Conservation (phyloP, 1,140 invertebrate genomes). For the Aradophagus sp. region DNA sequence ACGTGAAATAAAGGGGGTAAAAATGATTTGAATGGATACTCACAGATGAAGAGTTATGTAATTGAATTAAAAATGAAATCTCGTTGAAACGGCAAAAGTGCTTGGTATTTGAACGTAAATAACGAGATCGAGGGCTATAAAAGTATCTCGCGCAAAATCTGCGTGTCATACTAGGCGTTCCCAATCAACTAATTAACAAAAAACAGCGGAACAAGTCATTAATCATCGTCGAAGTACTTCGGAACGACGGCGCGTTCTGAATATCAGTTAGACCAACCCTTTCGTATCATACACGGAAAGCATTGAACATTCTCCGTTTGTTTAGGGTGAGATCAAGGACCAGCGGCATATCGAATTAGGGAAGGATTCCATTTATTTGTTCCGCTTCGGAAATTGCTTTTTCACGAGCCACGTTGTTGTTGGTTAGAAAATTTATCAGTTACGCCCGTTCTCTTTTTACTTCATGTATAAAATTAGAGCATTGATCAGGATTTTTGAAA, state of each 20-base stretch:
- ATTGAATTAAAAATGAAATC: slow-evolving; percentile 32
- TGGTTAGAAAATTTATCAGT: slow-evolving; percentile 32
- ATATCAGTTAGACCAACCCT: slow-evolving; percentile 69
- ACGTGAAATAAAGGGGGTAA: too few species aligned
- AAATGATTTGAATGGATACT: too few species aligned
- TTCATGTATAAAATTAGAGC: too few species aligned
- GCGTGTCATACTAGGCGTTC: slow-evolving; percentile 71
- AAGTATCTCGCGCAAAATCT: slow-evolving; percentile 64
- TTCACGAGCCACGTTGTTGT: slow-evolving; percentile 29
- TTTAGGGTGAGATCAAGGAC: slow-evolving; percentile 49
- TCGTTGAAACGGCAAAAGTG: slow-evolving; percentile 19
- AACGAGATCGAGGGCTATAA: slow-evolving; percentile 45
- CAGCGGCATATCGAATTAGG: slow-evolving; percentile 41
- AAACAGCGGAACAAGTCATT: slow-evolving; percentile 67
- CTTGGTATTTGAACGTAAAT: slow-evolving; percentile 45
- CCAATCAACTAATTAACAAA: slow-evolving; percentile 73
- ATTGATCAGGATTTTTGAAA: too few species aligned
- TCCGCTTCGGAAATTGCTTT: slow-evolving; percentile 48
- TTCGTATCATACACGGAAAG: slow-evolving; percentile 55
- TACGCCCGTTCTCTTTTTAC: not conserved
- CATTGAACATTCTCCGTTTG: slow-evolving; percentile 38
- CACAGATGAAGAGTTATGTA: not conserved
- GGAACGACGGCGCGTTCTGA: slow-evolving; percentile 59
- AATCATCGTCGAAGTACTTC: slow-evolving; percentile 67
- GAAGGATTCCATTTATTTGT: slow-evolving; percentile 41